Evolutionary conservation across 2,797 vertebrate genomes (phyloP), one percentile per base, ranked within the genome.

Genomic region (Pogoniulus pusillus): DNA sequence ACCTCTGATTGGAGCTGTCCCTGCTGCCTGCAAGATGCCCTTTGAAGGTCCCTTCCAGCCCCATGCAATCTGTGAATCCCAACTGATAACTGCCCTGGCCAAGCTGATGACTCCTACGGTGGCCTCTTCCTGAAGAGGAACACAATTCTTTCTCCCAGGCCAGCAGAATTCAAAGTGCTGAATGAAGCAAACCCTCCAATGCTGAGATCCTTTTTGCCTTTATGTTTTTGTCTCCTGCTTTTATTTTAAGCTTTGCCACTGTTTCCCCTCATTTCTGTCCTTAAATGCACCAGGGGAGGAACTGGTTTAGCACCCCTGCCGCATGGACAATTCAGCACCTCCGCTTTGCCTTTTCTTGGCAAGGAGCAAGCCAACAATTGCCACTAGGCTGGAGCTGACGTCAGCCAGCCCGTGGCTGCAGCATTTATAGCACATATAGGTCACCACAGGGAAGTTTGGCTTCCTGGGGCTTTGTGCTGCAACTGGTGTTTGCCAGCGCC

Each of bases 401-500:
- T 94, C 94, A 95, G 4, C 26, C 91, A 7, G 80, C 5, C 89
- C 29, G 6, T 63, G 77, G 79, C 95, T 94, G 93, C 92, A 34
- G 94, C 92, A 87, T 95, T 93, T 95, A 93, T 95, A 94, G 94
- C 85, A 68, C 80, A 89, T 90, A 47, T 81, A 92, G 94, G 95
- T 94, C 94, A 93, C 92, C 39, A 1, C 34, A 0, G 88, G 93
- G 91, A 96, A 87, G 87, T 54, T 93, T 91, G 29, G 83, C 85
- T 94, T 94, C 93, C 92, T 51, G 89, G 87, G 82, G 92, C 92
- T 87, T 60, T 35, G 89, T 76, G 89, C 85, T 83, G 80, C 77
- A 64, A 37, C 73, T 54, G 7, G 73, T 54, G 87, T 73, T 91
- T 88, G 47, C 80, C 91, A 94, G 73, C 30, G 5, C 3, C 1